phyloP scores from a whole-genome alignment of 2,797 vertebrate species.

The Melanotaenia nigrans region DNA sequence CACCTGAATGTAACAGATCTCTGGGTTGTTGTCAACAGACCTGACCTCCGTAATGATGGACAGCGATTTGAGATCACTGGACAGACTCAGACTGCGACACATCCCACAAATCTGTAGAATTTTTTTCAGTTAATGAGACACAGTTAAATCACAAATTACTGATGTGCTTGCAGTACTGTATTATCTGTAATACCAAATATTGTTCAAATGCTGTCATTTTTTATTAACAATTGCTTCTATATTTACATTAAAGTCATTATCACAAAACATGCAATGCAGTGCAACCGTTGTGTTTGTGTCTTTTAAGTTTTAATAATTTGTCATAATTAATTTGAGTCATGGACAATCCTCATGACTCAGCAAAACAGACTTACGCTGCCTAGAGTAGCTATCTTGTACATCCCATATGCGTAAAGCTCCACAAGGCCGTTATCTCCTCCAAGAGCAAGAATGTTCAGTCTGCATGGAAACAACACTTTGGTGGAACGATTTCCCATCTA shows the following conservation, averaged over 20 bases:
- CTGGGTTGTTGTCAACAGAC: constrained; percentile 76
- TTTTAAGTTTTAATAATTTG: not conserved
- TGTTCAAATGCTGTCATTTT: not conserved
- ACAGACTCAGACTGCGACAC: constrained; percentile 91
- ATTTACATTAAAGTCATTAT: not conserved
- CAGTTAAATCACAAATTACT: constrained; percentile 1
- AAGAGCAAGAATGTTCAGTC: constrained; percentile 94
- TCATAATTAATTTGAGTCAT: not conserved
- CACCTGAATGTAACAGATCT: constrained; percentile 93
- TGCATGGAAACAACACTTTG: constrained; percentile 41
- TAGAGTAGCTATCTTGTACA: constrained; percentile 96
- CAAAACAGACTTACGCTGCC: constrained; percentile 79
- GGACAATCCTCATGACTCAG: not conserved
- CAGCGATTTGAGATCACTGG: constrained; percentile 94
- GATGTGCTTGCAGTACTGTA: not conserved
- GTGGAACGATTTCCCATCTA: not conserved
- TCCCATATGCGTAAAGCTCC: constrained; percentile 97
- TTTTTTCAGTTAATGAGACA: not conserved
- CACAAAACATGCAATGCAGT: not conserved
- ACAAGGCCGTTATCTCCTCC: constrained; percentile 91
- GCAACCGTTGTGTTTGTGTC: not conserved
- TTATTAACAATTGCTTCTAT: not conserved
- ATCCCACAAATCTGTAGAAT: constrained; percentile 87
- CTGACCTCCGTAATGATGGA: constrained; percentile 89
- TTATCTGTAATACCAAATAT: not conserved